These are phyloP conservation scores for Hipposideros armiger DNA, from an alignment of 2,113 vertebrate species.

Conservation along the genomic window DNA sequence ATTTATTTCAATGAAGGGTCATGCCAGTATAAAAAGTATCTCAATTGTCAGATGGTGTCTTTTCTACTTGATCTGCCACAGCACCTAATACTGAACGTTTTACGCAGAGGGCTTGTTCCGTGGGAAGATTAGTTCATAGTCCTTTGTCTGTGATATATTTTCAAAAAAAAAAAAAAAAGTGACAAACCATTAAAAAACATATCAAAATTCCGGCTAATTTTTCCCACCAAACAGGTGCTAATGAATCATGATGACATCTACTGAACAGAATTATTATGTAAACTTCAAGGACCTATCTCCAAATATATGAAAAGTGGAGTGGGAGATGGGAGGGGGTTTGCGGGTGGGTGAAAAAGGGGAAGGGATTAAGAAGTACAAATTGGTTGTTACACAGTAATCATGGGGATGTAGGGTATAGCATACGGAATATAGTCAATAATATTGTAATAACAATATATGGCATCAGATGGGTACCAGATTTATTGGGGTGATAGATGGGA, in stretches of 20 bases:
- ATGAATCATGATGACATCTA: slow-evolving; percentile 72
- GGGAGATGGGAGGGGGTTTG: too few species aligned
- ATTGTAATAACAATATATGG: too few species aligned
- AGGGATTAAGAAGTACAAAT: too few species aligned
- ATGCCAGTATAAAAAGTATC: not conserved
- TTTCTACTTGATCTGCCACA: not conserved
- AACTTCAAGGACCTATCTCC: not conserved
- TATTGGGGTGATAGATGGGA: too few species aligned
- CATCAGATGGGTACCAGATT: too few species aligned
- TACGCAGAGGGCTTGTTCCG: not conserved
- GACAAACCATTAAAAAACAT: not conserved
- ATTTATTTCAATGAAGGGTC: not conserved
- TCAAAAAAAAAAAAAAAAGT: not conserved
- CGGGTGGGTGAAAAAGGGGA: too few species aligned
- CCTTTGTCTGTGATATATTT: not conserved
- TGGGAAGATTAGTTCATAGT: not conserved
- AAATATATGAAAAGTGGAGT: not conserved
- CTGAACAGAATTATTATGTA: slow-evolving; percentile 68
- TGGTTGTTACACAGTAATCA: too few species aligned
- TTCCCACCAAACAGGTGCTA: not conserved
- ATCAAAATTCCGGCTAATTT: not conserved
- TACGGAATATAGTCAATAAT: too few species aligned
- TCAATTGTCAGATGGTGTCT: not conserved
- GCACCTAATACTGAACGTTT: not conserved
- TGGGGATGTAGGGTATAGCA: too few species aligned